Evolutionary conservation across 2,888 invertebrate species (phyloP).

Genomic region (Sycophila texana): DNA sequence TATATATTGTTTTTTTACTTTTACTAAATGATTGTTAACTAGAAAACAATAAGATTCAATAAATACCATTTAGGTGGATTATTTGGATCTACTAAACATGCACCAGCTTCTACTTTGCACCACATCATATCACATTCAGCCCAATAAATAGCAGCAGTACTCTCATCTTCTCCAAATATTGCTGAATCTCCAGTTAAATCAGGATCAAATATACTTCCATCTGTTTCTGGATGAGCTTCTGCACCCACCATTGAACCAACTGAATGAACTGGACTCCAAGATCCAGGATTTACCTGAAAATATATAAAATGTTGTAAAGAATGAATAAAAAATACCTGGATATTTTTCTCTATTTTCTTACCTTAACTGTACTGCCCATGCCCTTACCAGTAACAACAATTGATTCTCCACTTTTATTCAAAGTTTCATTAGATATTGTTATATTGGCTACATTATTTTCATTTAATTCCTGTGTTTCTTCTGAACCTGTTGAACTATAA

Average conservation of each 20-base stretch:
- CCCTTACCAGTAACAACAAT: slow-evolving; percentile 73
- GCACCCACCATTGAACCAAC: slow-evolving; percentile 89
- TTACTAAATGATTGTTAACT: neutral
- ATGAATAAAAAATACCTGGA: slow-evolving; percentile 27
- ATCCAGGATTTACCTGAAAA: slow-evolving; percentile 81
- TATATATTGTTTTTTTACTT: slow-evolving; percentile 4
- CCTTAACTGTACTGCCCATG: slow-evolving; percentile 73
- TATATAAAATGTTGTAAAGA: neutral
- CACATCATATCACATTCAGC: slow-evolving; percentile 88
- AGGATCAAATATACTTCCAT: slow-evolving; percentile 87
- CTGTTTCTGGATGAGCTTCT: slow-evolving; percentile 91
- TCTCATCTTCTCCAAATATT: slow-evolving; percentile 88
- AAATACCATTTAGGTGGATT: slow-evolving; percentile 86
- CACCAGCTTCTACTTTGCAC: slow-evolving; percentile 89
- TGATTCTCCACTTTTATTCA: slow-evolving; percentile 72
- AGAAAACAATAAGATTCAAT: slow-evolving; percentile 1
- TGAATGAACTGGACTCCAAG: slow-evolving; percentile 92
- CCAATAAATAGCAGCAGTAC: slow-evolving; percentile 84
- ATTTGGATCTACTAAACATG: slow-evolving; percentile 84
- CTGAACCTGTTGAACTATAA: slow-evolving; percentile 66
- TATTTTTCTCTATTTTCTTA: slow-evolving; percentile 48
- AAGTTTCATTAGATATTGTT: slow-evolving; percentile 73
- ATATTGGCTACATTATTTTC: slow-evolving; percentile 72
- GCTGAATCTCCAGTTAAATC: slow-evolving; percentile 84
- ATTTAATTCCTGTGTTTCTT: slow-evolving; percentile 61